Evolutionary conservation across 2,888 invertebrate species (phyloP), one percentile per base, ranked within the genome.

Genomic region (Neria commutata): DNA sequence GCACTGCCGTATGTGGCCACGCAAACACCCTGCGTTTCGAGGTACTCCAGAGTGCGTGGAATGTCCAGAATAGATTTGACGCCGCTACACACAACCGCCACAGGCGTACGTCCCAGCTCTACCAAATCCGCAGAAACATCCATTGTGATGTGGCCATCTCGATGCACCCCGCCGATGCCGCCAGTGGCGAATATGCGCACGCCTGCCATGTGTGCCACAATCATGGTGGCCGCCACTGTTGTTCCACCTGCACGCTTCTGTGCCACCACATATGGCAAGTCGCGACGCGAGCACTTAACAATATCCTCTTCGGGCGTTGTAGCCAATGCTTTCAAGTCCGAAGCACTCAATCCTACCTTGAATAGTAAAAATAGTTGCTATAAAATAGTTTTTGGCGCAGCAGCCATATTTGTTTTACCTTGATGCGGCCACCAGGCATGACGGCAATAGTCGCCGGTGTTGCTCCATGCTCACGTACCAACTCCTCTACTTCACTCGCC

Each of bases 31-130:
- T 94, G 90, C 0, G 97, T 98, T 85, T 98, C 98, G 84, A 99
- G 84, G 79, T 90, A 97, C 80, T 99, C 98, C 48, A 99, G 84
- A 0, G 98, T 98, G 76, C 90, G 89, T 3, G 89, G 91, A 69
- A 99, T 94, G 80, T 99, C 99, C 58, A 99, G 85, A 70, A 99
- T 98, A 19, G 98, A 97, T 83, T 99, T 99, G 56, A 97, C 89
- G 1, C 99, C 99, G 73, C 97, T 94, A 68, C 95, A 97, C 2
- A 99, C 89, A 5, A 99, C 96, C 47, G 94, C 88, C 0, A 98
- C 89, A 14, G 90, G 89, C 62, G 91, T 94, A 58, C 90, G 86
- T 1, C 95, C 92, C 54, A 99, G 84, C 81, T 99, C 98, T 6
- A 87, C 88, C 52, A 99, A 85, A 83, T 99, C 99, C 0, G 98